Evolutionary conservation across 1,140 invertebrate species (phyloP).

Genomic region (Zeugodacus cucurbitae): DNA sequence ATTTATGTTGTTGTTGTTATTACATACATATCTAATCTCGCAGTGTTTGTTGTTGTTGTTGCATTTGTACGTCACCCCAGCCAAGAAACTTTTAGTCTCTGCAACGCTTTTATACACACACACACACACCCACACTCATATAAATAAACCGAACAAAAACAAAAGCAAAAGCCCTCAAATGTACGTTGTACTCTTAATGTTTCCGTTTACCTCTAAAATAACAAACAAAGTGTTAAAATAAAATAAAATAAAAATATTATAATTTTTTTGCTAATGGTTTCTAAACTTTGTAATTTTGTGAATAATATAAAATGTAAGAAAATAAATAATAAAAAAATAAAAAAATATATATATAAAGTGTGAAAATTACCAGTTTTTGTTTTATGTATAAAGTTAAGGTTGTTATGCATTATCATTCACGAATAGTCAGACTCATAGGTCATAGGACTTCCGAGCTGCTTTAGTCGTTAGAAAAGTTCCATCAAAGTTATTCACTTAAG

Average conservation of each 20-base stretch:
- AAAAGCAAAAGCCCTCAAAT: background rate
- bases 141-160: too few species aligned
- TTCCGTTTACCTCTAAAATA: background rate
- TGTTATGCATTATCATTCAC: too few species aligned
- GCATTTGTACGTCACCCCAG: background rate
- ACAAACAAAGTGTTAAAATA: background rate
- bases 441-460: too few species aligned
- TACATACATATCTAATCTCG: background rate
- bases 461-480: too few species aligned
- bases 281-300: slow-evolving; percentile 31
- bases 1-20: background rate
- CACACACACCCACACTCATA: background rate
- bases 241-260: background rate
- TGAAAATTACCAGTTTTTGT: background rate
- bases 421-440: too few species aligned
- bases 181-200: background rate
- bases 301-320: slow-evolving; percentile 12
- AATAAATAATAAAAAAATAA: background rate
- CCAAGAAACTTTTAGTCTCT: background rate
- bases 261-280: slow-evolving; percentile 11
- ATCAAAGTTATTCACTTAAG: too few species aligned
- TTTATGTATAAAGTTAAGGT: too few species aligned
- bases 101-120: background rate
- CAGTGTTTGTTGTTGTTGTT: background rate
- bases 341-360: background rate